phyloP scores from a whole-genome alignment of 2,888 invertebrate species.

The Pollenia amentaria region DNA sequence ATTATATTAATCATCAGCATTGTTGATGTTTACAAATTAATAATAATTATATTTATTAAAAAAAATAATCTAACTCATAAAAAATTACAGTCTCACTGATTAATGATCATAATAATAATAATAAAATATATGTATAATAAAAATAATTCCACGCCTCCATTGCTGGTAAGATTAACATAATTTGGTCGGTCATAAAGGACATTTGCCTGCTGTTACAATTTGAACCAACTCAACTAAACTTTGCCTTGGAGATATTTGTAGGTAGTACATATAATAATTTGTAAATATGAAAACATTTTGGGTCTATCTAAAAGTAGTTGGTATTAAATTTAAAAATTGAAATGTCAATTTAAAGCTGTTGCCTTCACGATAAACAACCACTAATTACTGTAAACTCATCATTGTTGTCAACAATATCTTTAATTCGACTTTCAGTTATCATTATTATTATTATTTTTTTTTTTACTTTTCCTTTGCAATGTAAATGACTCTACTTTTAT shows the following conservation, averaged over 20 bases:
- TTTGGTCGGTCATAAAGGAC: neutral
- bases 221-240: constrained; percentile 35
- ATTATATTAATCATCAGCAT: constrained; percentile 58
- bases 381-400: constrained; percentile 56
- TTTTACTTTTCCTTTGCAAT: constrained; percentile 35
- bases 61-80: constrained; percentile 69
- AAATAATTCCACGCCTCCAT: constrained; percentile 54
- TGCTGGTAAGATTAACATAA: constrained; percentile 19
- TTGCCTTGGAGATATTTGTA: constrained; percentile 46
- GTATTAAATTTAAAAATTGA: constrained; percentile 72
- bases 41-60: constrained; percentile 50
- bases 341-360: constrained; percentile 74
- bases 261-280: constrained; percentile 32
- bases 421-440: constrained; percentile 48
- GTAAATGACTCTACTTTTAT: constrained; percentile 48
- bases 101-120: constrained; percentile 69
- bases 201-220: constrained; percentile 2
- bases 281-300: constrained; percentile 71
- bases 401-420: constrained; percentile 44
- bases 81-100: constrained; percentile 74
- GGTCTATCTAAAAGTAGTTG: constrained; percentile 73
- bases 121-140: constrained; percentile 44
- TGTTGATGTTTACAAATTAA: constrained; percentile 53
- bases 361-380: constrained; percentile 73
- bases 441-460: constrained; percentile 10